Conservation (phyloP, 2,888 invertebrate genomes). For the Hemaris fuciformis region DNA sequence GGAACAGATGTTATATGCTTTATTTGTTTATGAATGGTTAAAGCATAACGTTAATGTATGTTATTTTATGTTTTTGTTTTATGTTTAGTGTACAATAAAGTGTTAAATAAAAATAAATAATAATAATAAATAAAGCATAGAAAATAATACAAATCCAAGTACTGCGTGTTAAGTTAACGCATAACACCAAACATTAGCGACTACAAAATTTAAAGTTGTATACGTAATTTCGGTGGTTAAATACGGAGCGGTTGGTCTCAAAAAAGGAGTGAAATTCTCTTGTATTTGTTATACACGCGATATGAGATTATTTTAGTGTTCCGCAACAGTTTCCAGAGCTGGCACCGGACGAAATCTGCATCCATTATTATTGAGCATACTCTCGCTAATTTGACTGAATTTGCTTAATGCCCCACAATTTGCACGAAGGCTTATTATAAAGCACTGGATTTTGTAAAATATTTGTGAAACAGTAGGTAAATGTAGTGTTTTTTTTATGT, state of each 20-base stretch:
- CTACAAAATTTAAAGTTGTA: constrained; percentile 6
- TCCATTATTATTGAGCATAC: constrained; percentile 53
- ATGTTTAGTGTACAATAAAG: no score
- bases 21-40: no score
- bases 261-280: neutral
- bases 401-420: constrained; percentile 64
- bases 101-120: no score
- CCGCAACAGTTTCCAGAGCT: constrained; percentile 31
- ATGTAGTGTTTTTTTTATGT: neutral
- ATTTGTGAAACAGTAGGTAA: neutral
- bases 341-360: constrained; percentile 42
- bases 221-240: neutral
- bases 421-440: constrained; percentile 42
- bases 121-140: no score
- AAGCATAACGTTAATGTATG: no score
- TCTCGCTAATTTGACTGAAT: constrained; percentile 62
- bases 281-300: constrained; percentile 16
- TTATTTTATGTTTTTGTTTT: no score
- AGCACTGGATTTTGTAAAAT: neutral
- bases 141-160: constrained; percentile 10
- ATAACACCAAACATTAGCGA: constrained; percentile 11
- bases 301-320: constrained; percentile 9
- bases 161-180: constrained; percentile 16
- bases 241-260: neutral
- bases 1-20: no score